Conservation (phyloP, 2,888 invertebrate genomes). For the Brenthis ino region DNA sequence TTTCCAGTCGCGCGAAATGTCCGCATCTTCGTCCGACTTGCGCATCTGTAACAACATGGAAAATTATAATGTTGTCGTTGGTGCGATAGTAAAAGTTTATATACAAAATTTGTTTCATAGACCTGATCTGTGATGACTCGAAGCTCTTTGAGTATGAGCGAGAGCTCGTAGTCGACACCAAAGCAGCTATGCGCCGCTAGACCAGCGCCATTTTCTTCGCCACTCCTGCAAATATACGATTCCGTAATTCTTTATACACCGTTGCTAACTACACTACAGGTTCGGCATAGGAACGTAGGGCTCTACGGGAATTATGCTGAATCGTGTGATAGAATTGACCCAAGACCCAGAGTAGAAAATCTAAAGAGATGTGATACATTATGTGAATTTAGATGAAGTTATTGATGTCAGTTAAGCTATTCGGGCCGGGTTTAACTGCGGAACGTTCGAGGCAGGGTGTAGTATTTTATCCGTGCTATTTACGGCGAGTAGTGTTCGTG, state of each 20-base stretch:
- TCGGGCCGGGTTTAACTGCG: slow-evolving; percentile 74
- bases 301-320: slow-evolving; percentile 76
- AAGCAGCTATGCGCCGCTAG: slow-evolving; percentile 93
- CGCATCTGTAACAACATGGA: slow-evolving; percentile 86
- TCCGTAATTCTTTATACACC: slow-evolving; percentile 44
- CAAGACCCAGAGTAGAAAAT: slow-evolving; percentile 59
- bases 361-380: slow-evolving; percentile 42
- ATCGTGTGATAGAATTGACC: slow-evolving; percentile 55
- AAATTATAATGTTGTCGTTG: slow-evolving; percentile 1
- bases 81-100: not conserved
- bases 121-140: slow-evolving; percentile 95
- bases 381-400: slow-evolving; percentile 52
- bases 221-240: slow-evolving; percentile 70
- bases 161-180: slow-evolving; percentile 96
- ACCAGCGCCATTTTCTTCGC: slow-evolving; percentile 87
- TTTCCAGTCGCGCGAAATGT: slow-evolving; percentile 99
- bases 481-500: slow-evolving; percentile 83
- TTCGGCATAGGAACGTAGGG: slow-evolving; percentile 75
- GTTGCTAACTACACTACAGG: slow-evolving; percentile 72
- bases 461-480: slow-evolving; percentile 81
- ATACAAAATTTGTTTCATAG: slow-evolving; percentile 33
- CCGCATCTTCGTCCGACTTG: slow-evolving; percentile 96
- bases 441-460: slow-evolving; percentile 77
- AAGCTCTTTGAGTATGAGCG: slow-evolving; percentile 96
- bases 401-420: slow-evolving; percentile 57